Percentiles rank a stretch among this genome's conserved stretches.
These are phyloP conservation scores for Ophioninae sp. DNA, from an alignment of 2,888 invertebrate species.

Conservation along the genomic window DNA sequence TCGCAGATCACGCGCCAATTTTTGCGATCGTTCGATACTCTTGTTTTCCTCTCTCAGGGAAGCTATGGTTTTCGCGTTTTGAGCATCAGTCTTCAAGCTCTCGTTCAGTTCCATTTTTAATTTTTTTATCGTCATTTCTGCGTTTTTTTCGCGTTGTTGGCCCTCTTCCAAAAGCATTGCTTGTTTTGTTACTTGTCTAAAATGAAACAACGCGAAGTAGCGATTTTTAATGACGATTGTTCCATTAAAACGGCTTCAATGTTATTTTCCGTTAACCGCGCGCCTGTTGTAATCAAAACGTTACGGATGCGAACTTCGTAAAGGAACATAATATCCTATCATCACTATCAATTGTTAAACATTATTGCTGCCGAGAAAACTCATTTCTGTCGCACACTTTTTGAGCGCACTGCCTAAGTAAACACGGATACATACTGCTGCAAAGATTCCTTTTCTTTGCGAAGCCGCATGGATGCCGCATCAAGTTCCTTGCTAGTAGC, in stretches of 20 bases:
- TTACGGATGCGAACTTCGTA: not conserved
- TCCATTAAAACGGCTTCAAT: too few relatives aligned
- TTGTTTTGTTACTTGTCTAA: constrained; percentile 68
- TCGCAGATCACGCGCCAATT: constrained; percentile 64
- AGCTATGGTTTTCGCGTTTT: constrained; percentile 56
- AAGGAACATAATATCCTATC: not conserved
- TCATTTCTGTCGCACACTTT: not conserved
- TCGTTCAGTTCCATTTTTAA: constrained; percentile 62
- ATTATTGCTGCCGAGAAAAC: not conserved
- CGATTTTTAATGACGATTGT: not conserved
- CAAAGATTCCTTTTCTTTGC: constrained; percentile 68
- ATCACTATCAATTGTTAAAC: not conserved
- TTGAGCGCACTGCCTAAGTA: not conserved
- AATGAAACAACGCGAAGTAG: constrained; percentile 26
- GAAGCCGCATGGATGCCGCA: constrained; percentile 60
- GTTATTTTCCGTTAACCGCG: too few relatives aligned
- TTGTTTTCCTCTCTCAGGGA: constrained; percentile 63
- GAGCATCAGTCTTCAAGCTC: constrained; percentile 43
- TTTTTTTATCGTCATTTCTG: constrained; percentile 59
- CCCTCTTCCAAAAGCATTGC: constrained; percentile 63
- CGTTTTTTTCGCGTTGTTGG: constrained; percentile 54
- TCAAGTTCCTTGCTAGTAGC: constrained; percentile 68
- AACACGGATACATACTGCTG: constrained; percentile 64
- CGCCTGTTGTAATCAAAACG: too few relatives aligned
- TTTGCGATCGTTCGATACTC: constrained; percentile 62